Conservation (phyloP, 1,140 invertebrate species). For the Trachymyrmex cornetzi region DNA sequence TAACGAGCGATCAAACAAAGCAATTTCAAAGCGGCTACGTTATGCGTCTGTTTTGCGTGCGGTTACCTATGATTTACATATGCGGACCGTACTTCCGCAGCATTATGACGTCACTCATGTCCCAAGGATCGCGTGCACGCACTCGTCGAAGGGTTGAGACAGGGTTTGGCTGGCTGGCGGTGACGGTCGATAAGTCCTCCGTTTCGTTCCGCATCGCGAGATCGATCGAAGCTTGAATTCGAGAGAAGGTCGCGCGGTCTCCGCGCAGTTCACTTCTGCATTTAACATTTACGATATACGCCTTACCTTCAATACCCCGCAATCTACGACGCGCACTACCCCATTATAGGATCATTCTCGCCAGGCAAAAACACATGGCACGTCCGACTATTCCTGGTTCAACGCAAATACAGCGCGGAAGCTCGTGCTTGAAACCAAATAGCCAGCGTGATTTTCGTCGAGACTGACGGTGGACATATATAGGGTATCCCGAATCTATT, state of each 20-base stretch:
- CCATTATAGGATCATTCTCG: conserved; percentile 57
- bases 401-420: conserved; percentile 56
- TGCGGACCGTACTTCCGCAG: conserved; percentile 71
- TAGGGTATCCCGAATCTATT: not conserved
- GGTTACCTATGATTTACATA: conserved; percentile 85
- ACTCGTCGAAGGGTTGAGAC: conserved; percentile 81
- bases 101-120: conserved; percentile 86
- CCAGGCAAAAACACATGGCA: conserved; percentile 43
- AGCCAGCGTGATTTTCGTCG: conserved; percentile 24
- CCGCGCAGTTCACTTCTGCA: conserved; percentile 42
- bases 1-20: conserved; percentile 83
- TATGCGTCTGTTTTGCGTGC: conserved; percentile 81
- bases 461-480: conserved; percentile 1
- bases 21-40: conserved; percentile 82
- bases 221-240: conserved; percentile 71
- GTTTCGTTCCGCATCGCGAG: conserved; percentile 71
- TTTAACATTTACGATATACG: conserved; percentile 72
- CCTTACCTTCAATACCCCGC: conserved; percentile 45
- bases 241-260: conserved; percentile 73
- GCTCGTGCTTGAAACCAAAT: conserved; percentile 39
- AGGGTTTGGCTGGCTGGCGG: conserved; percentile 69
- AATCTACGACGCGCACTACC: conserved; percentile 36
- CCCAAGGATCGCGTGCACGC: conserved; percentile 81
- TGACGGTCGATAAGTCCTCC: conserved; percentile 76
- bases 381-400: conserved; percentile 39